Percentiles rank a stretch among this genome's conserved stretches.
phyloP scores from a whole-genome alignment of 2,113 vertebrate genomes.

The Grantiella picta region DNA sequence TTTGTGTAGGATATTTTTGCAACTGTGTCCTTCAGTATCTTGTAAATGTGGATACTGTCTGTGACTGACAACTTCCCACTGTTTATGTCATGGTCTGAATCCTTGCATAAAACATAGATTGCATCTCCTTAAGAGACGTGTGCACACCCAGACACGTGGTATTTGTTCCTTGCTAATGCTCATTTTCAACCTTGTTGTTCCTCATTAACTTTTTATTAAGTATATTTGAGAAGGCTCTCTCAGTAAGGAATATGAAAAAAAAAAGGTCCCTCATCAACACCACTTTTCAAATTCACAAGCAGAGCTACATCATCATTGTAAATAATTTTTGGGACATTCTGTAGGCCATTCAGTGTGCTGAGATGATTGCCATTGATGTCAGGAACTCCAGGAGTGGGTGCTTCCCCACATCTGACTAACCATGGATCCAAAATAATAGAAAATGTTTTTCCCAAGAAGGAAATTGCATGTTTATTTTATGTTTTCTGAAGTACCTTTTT shows the following conservation, averaged over 20 bases:
- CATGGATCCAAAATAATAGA: neutral
- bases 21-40: neutral
- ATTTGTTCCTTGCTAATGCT: neutral
- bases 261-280: neutral
- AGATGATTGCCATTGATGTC: neutral
- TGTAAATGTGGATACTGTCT: neutral
- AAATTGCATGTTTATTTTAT: neutral
- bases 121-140: neutral
- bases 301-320: neutral
- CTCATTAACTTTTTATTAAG: constrained; percentile 25
- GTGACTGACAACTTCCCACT: neutral
- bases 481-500: neutral
- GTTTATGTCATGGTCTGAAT: constrained; percentile 9
- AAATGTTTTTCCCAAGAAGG: neutral
- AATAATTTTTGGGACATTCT: neutral
- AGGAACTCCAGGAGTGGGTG: neutral
- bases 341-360: neutral
- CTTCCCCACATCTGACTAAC: neutral
- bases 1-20: constrained; percentile 11
- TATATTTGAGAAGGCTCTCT: constrained; percentile 22
- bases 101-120: neutral
- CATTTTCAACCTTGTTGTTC: neutral
- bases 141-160: neutral
- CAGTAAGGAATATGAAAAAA: neutral
- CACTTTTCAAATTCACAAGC: neutral